Evolutionary conservation across 2,113 vertebrate genomes (phyloP), one percentile per base, ranked within the genome.

Genomic region (Isurus oxyrinchus): DNA sequence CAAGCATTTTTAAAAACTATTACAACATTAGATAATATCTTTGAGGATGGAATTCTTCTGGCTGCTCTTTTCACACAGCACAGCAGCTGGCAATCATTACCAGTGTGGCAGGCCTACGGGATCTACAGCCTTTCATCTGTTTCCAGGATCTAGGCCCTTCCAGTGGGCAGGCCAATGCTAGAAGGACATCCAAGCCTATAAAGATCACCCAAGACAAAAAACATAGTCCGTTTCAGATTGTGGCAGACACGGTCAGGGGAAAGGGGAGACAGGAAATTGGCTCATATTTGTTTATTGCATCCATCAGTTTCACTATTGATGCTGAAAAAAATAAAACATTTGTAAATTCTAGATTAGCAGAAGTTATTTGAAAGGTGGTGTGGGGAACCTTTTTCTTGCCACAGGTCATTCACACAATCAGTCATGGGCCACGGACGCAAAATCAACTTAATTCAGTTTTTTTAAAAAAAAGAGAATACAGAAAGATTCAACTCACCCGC

Each of bases 341-440:
- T 61, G 55, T 16, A 57, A 31, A 57, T 57, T 5, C 35, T 66
- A 5, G 14, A 66, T 93, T 53, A 88, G 44, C 86, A 94, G 61
- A n/a, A 19, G 66, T 63, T 97, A 69, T 93, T 57, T 53, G 96
- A 96, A 93, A 96, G 96, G 44, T 49, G 44, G 44, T 49, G 44
- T 49, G 44, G 44, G 44, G 44, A 49, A 49, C 44, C 44, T 49
- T 49, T 49, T 49, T 49, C 44, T 49, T 49, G 44, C 44, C 44
- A 49, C 44, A 49, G 44, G 44, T 49, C 44, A 49, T 49, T 49
- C 44, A 49, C 44, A 49, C 44, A 49, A 49, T 49, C 44, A 49
- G 44, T 49, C 44, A 49, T 49, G 44, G 44, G 44, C 44, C 44
- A 49, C 44, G 44, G 44, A 49, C 44, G 1, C 44, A 49, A 49